Percentiles rank a stretch among this genome's conserved stretches.
These are phyloP conservation scores for Hirtodrosophila alboralis DNA, from an alignment of 2,888 invertebrate genomes.

Conservation along the genomic window DNA sequence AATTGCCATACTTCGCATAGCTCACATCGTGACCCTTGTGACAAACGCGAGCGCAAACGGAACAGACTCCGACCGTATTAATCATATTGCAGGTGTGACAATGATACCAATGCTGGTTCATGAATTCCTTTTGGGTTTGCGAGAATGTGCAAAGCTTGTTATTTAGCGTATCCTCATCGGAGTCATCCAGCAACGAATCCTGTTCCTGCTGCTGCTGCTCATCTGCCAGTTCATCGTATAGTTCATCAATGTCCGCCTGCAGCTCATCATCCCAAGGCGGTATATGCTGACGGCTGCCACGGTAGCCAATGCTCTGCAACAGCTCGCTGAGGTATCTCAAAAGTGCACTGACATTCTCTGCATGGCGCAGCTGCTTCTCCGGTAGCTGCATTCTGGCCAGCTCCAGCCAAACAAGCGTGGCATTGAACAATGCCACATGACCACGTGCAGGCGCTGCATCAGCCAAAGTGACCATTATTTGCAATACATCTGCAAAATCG, in stretches of 20 bases:
- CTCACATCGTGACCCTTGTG: constrained; percentile 98
- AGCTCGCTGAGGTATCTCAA: constrained; percentile 93
- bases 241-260: constrained; percentile 90
- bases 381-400: constrained; percentile 86
- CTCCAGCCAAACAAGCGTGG: constrained; percentile 91
- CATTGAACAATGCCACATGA: constrained; percentile 91
- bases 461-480: constrained; percentile 92
- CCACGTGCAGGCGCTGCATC: constrained; percentile 91
- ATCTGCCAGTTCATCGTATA: constrained; percentile 95
- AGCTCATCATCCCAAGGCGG: constrained; percentile 93
- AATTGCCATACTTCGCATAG: constrained; percentile 98
- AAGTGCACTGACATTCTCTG: constrained; percentile 92
- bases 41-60: constrained; percentile 98
- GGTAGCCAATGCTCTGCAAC: constrained; percentile 81
- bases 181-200: constrained; percentile 93
- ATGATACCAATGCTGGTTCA: constrained; percentile 99
- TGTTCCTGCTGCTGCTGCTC: constrained; percentile 92
- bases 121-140: constrained; percentile 98
- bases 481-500: constrained; percentile 91
- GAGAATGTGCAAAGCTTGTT: constrained; percentile 97
- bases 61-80: constrained; percentile 98
- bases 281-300: constrained; percentile 85
- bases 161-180: constrained; percentile 84
- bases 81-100: constrained; percentile 99
- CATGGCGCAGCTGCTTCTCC: constrained; percentile 73